A percentile compares a stretch with the other conserved stretches of the same genome.
Evolutionary conservation across 1,140 invertebrate species (phyloP).

Genomic region (Monochamus saltuarius): DNA sequence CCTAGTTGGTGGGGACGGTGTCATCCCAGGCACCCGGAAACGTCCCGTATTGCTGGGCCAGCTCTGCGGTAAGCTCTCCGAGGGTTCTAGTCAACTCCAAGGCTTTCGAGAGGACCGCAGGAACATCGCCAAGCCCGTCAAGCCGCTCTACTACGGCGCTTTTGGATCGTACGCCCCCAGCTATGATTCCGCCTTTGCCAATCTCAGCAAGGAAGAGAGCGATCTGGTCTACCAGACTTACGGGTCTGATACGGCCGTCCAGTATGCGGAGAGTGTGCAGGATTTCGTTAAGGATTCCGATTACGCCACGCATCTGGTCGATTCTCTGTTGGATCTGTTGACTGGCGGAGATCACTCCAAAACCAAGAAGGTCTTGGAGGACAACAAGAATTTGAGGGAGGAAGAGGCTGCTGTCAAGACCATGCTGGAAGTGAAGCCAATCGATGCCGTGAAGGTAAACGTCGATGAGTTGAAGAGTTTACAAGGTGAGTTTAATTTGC

Average conservation of each 20-base stretch:
- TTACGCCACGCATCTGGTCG: slow-evolving; percentile 80
- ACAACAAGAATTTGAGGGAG: slow-evolving; percentile 61
- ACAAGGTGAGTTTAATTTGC: slow-evolving; percentile 18
- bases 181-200: slow-evolving; percentile 94
- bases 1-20: slow-evolving; percentile 76
- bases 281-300: slow-evolving; percentile 84
- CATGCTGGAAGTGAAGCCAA: slow-evolving; percentile 54
- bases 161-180: slow-evolving; percentile 94
- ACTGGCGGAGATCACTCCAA: slow-evolving; percentile 83
- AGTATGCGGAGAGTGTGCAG: slow-evolving; percentile 83
- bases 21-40: slow-evolving; percentile 68
- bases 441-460: slow-evolving; percentile 66
- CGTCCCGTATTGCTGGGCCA: slow-evolving; percentile 81
- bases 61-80: slow-evolving; percentile 76
- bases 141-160: slow-evolving; percentile 90
- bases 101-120: slow-evolving; percentile 85
- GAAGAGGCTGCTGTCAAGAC: slow-evolving; percentile 64
- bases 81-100: slow-evolving; percentile 63
- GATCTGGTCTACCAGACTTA: slow-evolving; percentile 90
- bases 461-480: slow-evolving; percentile 63
- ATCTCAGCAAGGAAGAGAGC: slow-evolving; percentile 89
- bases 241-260: slow-evolving; percentile 83
- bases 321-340: slow-evolving; percentile 78
- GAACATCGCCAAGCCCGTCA: slow-evolving; percentile 85
- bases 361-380: slow-evolving; percentile 67